These are phyloP conservation scores for Myopa testacea DNA, from an alignment of 2,888 invertebrate genomes.

Conservation along the genomic window DNA sequence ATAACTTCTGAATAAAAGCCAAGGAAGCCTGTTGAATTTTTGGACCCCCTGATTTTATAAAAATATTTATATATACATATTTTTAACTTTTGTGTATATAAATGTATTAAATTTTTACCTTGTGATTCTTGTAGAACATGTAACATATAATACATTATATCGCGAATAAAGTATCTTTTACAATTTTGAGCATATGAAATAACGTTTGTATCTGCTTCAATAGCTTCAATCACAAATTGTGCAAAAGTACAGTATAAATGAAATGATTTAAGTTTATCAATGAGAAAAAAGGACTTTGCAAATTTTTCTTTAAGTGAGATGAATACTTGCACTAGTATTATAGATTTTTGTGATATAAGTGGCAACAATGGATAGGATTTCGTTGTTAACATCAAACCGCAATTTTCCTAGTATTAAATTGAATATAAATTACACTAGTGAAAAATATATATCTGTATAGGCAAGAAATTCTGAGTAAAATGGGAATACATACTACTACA, in stretches of 20 bases:
- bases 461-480: neutral
- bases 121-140: conserved; percentile 39
- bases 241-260: conserved; percentile 56
- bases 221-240: conserved; percentile 55
- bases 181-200: conserved; percentile 42
- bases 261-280: conserved; percentile 54
- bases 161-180: conserved; percentile 55
- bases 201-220: conserved; percentile 6
- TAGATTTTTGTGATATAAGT: conserved; percentile 50
- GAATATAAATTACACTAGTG: neutral
- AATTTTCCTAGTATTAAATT: neutral
- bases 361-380: conserved; percentile 18
- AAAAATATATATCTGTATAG: neutral
- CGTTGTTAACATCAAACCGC: neutral
- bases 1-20: conserved; percentile 48
- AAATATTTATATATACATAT: conserved; percentile 9
- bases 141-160: conserved; percentile 57
- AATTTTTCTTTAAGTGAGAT: conserved; percentile 56
- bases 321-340: conserved; percentile 55
- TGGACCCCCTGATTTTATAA: neutral
- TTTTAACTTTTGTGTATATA: neutral
- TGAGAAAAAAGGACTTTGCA: conserved; percentile 52
- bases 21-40: conserved; percentile 50
- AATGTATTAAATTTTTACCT: conserved; percentile 14
- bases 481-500: no score